Conservation (phyloP, 2,888 invertebrate genomes). For the Drosophila birchii region DNA sequence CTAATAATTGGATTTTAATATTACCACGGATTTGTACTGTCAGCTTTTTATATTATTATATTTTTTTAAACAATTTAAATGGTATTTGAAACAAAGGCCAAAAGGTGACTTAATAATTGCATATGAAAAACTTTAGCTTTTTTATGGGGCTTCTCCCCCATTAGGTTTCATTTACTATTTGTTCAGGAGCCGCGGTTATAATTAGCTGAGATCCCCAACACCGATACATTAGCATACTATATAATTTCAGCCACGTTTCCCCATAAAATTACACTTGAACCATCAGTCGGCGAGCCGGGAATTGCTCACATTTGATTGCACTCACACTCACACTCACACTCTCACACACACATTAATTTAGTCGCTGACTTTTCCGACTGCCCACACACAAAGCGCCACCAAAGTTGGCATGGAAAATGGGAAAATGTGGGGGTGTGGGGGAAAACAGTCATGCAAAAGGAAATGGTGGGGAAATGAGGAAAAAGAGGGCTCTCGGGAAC, state of each 20-base stretch:
- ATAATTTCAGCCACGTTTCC: conserved; percentile 17
- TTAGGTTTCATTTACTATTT: background rate
- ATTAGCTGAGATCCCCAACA: conserved; percentile 22
- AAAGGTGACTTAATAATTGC: background rate
- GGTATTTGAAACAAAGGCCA: background rate
- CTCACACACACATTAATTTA: conserved; percentile 67
- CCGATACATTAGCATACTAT: conserved; percentile 17
- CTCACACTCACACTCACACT: conserved; percentile 61
- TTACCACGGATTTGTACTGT: background rate
- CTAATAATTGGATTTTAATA: conserved; percentile 19
- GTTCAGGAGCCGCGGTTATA: conserved; percentile 11
- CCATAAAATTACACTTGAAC: conserved; percentile 32
- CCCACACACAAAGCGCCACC: conserved; percentile 55
- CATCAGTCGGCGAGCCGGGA: conserved; percentile 34
- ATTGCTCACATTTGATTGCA: conserved; percentile 72
- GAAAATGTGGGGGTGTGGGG: background rate
- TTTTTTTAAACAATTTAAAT: background rate
- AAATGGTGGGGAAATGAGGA: conserved; percentile 7
- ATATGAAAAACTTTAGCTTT: background rate
- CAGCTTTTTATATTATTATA: no score
- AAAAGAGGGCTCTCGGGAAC: background rate
- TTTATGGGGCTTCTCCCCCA: background rate
- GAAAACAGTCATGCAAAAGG: conserved; percentile 1
- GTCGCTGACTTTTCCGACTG: conserved; percentile 23
- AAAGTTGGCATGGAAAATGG: conserved; percentile 15